Percentiles rank a stretch among this genome's conserved stretches.
phyloP scores from a whole-genome alignment of 2,113 vertebrate genomes.

The Melanotaenia duboulayi region DNA sequence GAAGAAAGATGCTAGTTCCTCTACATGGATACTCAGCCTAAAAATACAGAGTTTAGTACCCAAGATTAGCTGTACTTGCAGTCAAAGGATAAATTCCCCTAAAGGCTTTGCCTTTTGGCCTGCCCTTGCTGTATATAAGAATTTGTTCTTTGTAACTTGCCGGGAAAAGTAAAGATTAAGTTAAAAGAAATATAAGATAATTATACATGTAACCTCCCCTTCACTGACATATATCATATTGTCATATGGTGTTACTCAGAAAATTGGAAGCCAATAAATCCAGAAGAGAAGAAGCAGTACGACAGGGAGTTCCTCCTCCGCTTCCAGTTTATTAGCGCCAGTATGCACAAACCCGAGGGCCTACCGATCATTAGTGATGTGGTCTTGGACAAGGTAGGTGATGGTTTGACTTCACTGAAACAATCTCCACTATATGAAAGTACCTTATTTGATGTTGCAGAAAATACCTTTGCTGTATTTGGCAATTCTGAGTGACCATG shows the following conservation, averaged over 20 bases:
- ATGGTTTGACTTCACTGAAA: neutral
- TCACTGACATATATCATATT: conserved; percentile 18
- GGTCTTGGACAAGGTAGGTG: conserved; percentile 92
- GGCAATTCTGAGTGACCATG: neutral
- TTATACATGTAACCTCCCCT: neutral
- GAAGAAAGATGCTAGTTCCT: too few relatives aligned
- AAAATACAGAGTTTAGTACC: neutral
- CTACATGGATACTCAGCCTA: neutral
- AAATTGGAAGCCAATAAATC: conserved; percentile 93
- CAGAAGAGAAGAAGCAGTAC: conserved; percentile 94
- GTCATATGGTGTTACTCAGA: conserved; percentile 77
- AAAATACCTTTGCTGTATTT: neutral
- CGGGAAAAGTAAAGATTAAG: too few relatives aligned
- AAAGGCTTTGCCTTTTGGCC: too few relatives aligned
- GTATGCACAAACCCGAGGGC: conserved; percentile 95
- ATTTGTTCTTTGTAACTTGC: too few relatives aligned
- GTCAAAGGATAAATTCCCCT: too few relatives aligned
- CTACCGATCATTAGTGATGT: conserved; percentile 93
- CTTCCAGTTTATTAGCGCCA: conserved; percentile 93
- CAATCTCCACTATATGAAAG: neutral
- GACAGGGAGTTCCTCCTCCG: conserved; percentile 94
- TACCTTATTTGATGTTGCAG: neutral
- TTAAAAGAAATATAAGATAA: neutral
- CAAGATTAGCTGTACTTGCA: neutral
- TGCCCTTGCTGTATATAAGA: too few relatives aligned